Evolutionary conservation across 1,140 invertebrate species (phyloP).

Genomic region (Ylistrum balloti): DNA sequence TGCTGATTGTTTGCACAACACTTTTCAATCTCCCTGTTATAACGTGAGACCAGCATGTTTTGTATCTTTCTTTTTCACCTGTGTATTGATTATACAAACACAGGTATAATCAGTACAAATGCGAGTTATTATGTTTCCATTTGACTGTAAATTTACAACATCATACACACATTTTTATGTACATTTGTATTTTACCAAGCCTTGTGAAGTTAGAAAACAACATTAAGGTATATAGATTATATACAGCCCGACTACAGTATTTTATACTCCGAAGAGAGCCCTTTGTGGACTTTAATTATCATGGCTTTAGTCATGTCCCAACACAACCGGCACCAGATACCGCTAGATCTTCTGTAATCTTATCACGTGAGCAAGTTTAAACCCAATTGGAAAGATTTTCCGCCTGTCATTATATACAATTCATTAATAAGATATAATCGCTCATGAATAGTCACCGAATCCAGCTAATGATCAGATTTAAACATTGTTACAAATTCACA

Average conservation of each 20-base stretch:
- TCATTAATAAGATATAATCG: slow-evolving; percentile 13
- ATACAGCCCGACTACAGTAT: background rate
- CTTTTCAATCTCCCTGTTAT: background rate
- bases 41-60: background rate
- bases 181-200: background rate
- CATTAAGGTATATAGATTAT: background rate
- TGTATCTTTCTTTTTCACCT: too few species aligned
- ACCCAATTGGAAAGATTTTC: background rate
- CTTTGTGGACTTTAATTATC: background rate
- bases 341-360: background rate
- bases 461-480: background rate
- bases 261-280: background rate
- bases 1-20: background rate
- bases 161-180: too few species aligned
- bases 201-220: background rate
- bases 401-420: slow-evolving; percentile 25
- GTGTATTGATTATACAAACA: too few species aligned
- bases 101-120: too few species aligned
- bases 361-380: background rate
- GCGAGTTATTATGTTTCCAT: too few species aligned
- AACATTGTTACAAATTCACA: background rate
- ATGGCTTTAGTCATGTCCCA: background rate
- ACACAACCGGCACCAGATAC: background rate
- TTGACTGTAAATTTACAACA: too few species aligned
- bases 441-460: background rate